Conservation (phyloP, 2,888 invertebrate species). For the Papilio protenor region DNA sequence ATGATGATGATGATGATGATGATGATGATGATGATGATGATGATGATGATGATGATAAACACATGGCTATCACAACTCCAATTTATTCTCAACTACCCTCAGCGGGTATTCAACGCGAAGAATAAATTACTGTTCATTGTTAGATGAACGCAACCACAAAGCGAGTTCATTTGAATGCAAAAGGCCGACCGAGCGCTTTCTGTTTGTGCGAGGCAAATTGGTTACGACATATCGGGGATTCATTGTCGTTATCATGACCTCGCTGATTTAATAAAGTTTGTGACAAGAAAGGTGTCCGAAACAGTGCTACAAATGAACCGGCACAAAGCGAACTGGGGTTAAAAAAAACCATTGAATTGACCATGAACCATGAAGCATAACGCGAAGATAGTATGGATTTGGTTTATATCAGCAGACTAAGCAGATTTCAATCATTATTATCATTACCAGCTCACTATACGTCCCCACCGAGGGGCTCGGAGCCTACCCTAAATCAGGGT, state of each 20-base stretch:
- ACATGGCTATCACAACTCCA: slow-evolving; percentile 14
- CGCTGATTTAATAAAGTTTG: slow-evolving; percentile 10
- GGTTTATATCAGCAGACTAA: too few species aligned
- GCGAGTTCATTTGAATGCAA: slow-evolving; percentile 28
- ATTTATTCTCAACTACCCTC: slow-evolving; percentile 26
- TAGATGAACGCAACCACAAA: slow-evolving; percentile 27
- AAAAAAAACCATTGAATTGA: neutral
- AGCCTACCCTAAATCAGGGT: too few species aligned
- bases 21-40: too few species aligned
- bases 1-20: too few species aligned
- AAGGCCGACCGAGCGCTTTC: slow-evolving; percentile 26
- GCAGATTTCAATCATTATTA: too few species aligned
- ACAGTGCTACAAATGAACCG: neutral
- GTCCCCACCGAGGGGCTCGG: too few species aligned
- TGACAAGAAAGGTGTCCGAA: neutral
- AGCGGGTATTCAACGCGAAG: slow-evolving; percentile 22
- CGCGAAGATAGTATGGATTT: neutral
- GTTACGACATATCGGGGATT: slow-evolving; percentile 24
- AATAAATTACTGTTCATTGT: slow-evolving; percentile 26
- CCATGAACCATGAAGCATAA: too few species aligned
- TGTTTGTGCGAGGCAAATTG: slow-evolving; percentile 22
- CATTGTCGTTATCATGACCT: slow-evolving; percentile 19
- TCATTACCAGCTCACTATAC: too few species aligned
- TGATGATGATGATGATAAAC: too few species aligned
- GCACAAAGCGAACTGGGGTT: neutral